These are phyloP conservation scores for Passer domesticus DNA, from an alignment of 2,113 vertebrate genomes.

Conservation along the genomic window DNA sequence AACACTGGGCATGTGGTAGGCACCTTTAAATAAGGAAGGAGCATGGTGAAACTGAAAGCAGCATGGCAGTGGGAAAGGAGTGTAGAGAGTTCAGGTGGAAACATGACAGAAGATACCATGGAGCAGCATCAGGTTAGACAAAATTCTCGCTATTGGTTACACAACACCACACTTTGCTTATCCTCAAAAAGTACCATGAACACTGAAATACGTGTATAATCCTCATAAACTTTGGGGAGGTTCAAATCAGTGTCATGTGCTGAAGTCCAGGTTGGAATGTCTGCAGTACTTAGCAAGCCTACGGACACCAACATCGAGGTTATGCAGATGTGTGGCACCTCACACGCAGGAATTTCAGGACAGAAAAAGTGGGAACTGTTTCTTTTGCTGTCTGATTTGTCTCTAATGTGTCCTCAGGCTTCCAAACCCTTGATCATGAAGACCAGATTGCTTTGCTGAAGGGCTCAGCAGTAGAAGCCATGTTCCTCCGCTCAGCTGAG, in stretches of 20 bases:
- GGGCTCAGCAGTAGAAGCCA: slow-evolving; percentile 97
- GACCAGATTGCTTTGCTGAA: slow-evolving; percentile 98
- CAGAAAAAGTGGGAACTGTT: not conserved
- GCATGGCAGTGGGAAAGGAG: not conserved
- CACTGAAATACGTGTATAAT: not conserved
- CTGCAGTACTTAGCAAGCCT: not conserved
- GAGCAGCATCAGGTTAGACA: not conserved
- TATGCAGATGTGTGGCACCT: not conserved
- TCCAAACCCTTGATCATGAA: slow-evolving; percentile 92
- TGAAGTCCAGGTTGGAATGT: not conserved
- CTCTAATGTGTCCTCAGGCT: slow-evolving; percentile 76
- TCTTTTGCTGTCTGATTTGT: not conserved
- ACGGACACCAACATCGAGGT: not conserved
- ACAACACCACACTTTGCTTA: not conserved
- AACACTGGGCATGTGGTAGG: not conserved
- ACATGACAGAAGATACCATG: not conserved
- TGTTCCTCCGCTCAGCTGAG: slow-evolving; percentile 96
- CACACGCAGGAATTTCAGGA: not conserved
- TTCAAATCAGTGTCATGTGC: not conserved
- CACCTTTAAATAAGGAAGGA: not conserved
- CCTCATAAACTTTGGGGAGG: not conserved
- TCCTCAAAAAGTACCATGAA: not conserved
- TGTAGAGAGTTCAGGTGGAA: not conserved
- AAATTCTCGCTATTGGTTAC: not conserved
- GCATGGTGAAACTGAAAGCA: not conserved